A percentile compares a stretch with the other conserved stretches of the same genome.
Evolutionary conservation across 2,797 vertebrate genomes (phyloP).

Genomic region (Coccyzus lansbergi): DNA sequence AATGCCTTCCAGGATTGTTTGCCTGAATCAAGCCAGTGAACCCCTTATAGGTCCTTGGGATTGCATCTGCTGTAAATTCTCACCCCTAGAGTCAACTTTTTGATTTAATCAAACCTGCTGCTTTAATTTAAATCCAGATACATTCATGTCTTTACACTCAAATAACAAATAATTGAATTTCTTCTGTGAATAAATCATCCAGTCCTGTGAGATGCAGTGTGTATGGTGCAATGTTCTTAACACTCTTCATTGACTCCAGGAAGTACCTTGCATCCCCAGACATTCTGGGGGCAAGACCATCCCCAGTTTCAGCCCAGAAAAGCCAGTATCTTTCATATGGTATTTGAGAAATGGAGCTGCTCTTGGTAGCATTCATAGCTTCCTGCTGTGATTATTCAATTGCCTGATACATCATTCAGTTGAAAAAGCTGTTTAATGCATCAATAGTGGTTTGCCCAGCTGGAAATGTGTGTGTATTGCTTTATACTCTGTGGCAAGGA

Average conservation of each 20-base stretch:
- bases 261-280: neutral
- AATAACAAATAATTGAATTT: neutral
- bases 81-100: neutral
- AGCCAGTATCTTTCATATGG: neutral
- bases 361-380: neutral
- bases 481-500: neutral
- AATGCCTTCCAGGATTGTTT: neutral
- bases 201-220: neutral
- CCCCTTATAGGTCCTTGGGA: neutral
- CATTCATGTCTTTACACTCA: neutral
- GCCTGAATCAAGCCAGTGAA: neutral
- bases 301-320: neutral
- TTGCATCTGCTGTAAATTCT: neutral
- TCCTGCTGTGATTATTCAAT: constrained; percentile 21
- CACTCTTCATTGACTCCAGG: neutral
- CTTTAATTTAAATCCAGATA: neutral
- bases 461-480: constrained; percentile 8
- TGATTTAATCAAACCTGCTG: neutral
- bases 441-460: neutral
- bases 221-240: rapidly evolving
- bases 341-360: neutral
- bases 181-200: rapidly evolving
- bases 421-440: neutral
- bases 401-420: neutral
- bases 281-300: neutral